Evolutionary conservation across 1,140 invertebrate genomes (phyloP).

Genomic region (Hetaerina americana): DNA sequence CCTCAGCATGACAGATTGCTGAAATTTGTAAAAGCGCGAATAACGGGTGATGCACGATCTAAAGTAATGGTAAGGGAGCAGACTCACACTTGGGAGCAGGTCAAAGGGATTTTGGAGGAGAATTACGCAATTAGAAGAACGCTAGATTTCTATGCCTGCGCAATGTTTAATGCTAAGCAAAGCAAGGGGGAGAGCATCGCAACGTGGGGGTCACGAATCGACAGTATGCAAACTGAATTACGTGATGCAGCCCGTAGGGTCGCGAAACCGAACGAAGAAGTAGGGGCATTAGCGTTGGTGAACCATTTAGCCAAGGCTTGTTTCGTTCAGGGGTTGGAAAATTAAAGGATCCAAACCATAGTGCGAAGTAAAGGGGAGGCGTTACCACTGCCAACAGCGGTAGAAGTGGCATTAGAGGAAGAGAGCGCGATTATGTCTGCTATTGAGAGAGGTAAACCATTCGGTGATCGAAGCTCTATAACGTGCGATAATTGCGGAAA

Average conservation of each 20-base stretch:
- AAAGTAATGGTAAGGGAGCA: background rate
- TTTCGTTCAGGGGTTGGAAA: background rate
- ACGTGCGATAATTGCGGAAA: background rate
- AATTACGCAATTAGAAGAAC: background rate
- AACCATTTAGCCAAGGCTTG: background rate
- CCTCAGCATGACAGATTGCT: background rate
- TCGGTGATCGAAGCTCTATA: background rate
- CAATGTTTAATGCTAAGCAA: background rate
- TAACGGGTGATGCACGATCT: background rate
- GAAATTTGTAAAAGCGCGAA: background rate
- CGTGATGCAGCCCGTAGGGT: background rate
- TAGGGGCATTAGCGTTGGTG: background rate
- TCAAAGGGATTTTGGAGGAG: background rate
- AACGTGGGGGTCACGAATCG: background rate
- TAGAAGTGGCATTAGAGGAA: background rate
- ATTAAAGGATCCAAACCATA: background rate
- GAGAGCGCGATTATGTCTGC: background rate
- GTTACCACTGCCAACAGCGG: background rate
- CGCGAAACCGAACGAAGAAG: background rate
- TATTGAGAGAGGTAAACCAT: background rate
- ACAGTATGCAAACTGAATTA: background rate
- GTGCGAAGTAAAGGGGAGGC: background rate
- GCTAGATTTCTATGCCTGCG: slow-evolving; percentile 1
- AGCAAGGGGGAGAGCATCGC: background rate
- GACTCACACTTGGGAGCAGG: too few relatives aligned